phyloP scores from a whole-genome alignment of 2,113 vertebrate species.

The Macroglossus sobrinus region DNA sequence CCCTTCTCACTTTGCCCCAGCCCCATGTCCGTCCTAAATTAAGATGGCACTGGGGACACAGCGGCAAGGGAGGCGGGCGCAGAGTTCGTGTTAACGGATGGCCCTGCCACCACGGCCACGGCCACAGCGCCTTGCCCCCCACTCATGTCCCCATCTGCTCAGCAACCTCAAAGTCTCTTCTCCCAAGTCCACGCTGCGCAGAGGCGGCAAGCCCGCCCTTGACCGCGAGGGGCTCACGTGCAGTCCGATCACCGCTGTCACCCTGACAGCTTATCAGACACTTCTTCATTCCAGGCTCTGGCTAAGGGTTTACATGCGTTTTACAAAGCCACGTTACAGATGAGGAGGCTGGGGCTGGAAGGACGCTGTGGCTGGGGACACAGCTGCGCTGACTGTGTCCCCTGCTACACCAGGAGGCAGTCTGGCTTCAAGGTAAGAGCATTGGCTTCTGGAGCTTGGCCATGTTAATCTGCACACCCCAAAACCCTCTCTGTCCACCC shows the following conservation, averaged over 20 bases:
- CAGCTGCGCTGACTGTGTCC: accelerated
- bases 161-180: not conserved
- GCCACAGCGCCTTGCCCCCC: not conserved
- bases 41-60: not conserved
- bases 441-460: not conserved
- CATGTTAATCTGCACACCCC: not conserved
- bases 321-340: not conserved
- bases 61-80: not conserved
- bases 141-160: not conserved
- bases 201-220: not conserved
- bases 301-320: not conserved
- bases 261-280: not conserved
- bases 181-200: not conserved
- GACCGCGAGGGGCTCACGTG: not conserved
- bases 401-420: not conserved
- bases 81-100: accelerated
- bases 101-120: not conserved
- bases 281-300: not conserved
- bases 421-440: not conserved
- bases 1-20: not conserved
- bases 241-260: not conserved
- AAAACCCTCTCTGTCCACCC: not conserved
- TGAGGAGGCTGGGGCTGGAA: not conserved
- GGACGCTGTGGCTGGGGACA: not conserved
- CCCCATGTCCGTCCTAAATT: not conserved